Conservation (phyloP, 2,113 vertebrate genomes). For the Scalopus aquaticus region DNA sequence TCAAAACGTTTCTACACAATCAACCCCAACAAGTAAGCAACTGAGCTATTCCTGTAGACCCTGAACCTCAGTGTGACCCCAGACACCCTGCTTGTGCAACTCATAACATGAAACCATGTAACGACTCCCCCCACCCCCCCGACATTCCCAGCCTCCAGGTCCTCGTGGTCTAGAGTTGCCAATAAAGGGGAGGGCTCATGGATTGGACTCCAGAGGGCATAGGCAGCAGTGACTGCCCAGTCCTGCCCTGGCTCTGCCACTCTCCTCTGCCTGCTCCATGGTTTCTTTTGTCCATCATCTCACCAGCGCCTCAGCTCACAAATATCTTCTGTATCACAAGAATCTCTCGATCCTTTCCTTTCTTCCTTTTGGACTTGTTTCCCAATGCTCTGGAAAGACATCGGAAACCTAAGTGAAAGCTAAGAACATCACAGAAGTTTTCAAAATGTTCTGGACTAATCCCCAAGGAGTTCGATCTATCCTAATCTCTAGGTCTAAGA, state of each 20-base stretch:
- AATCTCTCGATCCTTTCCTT: constrained; percentile 20
- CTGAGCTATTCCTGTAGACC: neutral
- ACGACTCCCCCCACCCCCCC: constrained; percentile 58
- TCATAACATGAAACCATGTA: neutral
- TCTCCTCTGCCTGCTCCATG: neutral
- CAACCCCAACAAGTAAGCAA: neutral
- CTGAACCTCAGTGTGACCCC: neutral
- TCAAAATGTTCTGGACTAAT: neutral
- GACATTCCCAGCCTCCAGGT: neutral
- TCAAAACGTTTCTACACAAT: neutral
- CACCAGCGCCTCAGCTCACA: constrained; percentile 48
- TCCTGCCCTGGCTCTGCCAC: neutral
- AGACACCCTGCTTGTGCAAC: neutral
- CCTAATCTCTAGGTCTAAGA: neutral
- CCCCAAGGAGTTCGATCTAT: neutral
- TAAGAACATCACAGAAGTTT: neutral
- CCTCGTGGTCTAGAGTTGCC: neutral
- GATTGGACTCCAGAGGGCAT: neutral
- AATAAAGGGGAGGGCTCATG: constrained; percentile 39
- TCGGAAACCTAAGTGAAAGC: neutral
- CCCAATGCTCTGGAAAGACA: neutral
- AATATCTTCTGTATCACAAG: constrained; percentile 56
- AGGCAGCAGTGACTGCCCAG: neutral
- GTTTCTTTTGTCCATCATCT: constrained; percentile 6
- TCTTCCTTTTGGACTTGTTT: neutral